phyloP scores from a whole-genome alignment of 2,113 vertebrate species.

The Platysternon megacephalum region DNA sequence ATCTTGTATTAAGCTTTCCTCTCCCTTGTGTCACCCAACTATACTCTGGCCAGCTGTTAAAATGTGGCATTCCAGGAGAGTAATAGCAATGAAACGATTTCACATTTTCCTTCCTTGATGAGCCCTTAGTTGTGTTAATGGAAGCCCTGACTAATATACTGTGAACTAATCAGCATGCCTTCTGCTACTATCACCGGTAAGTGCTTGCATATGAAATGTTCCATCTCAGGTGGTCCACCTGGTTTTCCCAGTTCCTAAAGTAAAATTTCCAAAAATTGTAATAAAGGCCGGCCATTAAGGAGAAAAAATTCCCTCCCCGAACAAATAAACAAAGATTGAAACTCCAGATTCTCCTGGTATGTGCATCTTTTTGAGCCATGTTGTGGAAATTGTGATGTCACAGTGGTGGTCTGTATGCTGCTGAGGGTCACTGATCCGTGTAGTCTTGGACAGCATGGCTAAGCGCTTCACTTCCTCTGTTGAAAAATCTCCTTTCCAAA shows the following conservation, averaged over 20 bases:
- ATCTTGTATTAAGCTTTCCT: slow-evolving; percentile 49
- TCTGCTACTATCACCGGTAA: slow-evolving; percentile 48
- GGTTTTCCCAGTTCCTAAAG: slow-evolving; percentile 20
- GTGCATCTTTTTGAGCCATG: slow-evolving; percentile 68
- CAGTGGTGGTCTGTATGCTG: slow-evolving; percentile 74
- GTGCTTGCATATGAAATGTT: not conserved
- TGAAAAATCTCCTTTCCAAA: slow-evolving; percentile 85
- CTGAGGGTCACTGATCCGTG: slow-evolving; percentile 81
- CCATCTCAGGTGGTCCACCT: slow-evolving; percentile 47
- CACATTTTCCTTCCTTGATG: slow-evolving; percentile 63
- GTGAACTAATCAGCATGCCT: slow-evolving; percentile 50
- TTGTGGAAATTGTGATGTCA: slow-evolving; percentile 79
- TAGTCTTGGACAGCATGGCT: slow-evolving; percentile 68
- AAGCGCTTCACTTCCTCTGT: slow-evolving; percentile 83
- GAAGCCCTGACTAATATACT: slow-evolving; percentile 59
- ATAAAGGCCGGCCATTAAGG: slow-evolving; percentile 36
- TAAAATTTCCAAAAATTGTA: slow-evolving; percentile 34
- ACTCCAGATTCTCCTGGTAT: slow-evolving; percentile 54
- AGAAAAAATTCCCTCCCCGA: slow-evolving; percentile 44
- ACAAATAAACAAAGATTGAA: slow-evolving; percentile 69
- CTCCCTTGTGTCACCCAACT: slow-evolving; percentile 52
- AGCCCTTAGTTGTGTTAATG: slow-evolving; percentile 55
- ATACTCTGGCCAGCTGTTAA: slow-evolving; percentile 52
- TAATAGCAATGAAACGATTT: slow-evolving; percentile 57
- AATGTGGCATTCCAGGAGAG: slow-evolving; percentile 48